Evolutionary conservation across 30 jellyfish, hydroid and myxozoan species (phyloP).

Genomic region (Haliclystus octoradiatus): DNA sequence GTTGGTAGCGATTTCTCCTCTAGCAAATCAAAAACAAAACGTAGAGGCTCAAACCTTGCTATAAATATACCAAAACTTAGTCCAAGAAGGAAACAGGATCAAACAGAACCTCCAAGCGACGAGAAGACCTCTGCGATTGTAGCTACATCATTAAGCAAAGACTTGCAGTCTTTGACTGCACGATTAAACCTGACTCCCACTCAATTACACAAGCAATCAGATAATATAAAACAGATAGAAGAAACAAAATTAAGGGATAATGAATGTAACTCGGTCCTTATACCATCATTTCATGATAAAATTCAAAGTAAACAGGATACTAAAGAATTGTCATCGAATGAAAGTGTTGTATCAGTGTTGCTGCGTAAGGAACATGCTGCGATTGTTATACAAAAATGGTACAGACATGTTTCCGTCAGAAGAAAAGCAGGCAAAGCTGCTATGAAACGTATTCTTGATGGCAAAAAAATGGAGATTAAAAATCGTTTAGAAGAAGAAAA

Average conservation of each 20-base stretch:
- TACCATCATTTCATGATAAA: too few species aligned
- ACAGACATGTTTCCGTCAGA: constrained; percentile 29
- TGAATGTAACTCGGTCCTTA: too few species aligned
- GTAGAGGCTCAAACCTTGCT: neutral
- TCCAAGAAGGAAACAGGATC: neutral
- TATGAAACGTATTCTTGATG: constrained; percentile 68
- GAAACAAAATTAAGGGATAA: too few species aligned
- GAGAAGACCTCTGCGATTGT: neutral
- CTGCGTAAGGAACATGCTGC: constrained; percentile 42
- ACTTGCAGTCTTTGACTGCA: neutral
- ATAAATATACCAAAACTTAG: neutral
- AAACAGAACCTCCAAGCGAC: neutral
- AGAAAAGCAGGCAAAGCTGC: constrained; percentile 85
- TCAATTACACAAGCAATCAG: neutral
- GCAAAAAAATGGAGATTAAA: constrained; percentile 57
- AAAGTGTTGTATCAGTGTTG: neutral
- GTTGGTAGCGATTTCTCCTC: neutral
- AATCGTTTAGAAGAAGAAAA: constrained; percentile 43
- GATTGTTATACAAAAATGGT: constrained; percentile 66
- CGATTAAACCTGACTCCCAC: neutral
- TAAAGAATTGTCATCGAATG: neutral
- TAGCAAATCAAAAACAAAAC: neutral
- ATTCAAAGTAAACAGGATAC: neutral
- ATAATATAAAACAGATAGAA: neutral
- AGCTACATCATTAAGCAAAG: neutral